Conservation (phyloP, 2,797 vertebrate species). For the Adelosebastes latens region DNA sequence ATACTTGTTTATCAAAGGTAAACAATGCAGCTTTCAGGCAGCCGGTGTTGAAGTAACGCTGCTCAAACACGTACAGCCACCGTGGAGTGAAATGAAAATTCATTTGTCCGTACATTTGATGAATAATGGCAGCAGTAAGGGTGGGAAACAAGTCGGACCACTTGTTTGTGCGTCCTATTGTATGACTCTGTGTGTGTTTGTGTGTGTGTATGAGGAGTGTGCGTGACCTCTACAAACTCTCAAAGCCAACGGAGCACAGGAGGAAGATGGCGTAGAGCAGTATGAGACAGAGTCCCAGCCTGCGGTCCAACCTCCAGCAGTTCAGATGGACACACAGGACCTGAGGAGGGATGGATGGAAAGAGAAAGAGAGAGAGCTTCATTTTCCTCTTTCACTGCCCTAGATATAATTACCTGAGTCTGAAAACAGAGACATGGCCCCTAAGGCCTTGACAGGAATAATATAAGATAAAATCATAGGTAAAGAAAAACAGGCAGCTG, state of each 20-base stretch:
- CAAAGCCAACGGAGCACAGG: constrained; percentile 83
- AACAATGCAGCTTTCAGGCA: constrained; percentile 54
- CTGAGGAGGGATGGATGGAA: constrained; percentile 51
- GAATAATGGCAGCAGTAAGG: constrained; percentile 49
- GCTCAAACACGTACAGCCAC: constrained; percentile 28
- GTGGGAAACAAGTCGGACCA: constrained; percentile 21
- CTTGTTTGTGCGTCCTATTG: constrained; percentile 2
- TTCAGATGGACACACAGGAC: constrained; percentile 86
- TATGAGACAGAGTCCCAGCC: constrained; percentile 81
- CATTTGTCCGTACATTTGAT: constrained; percentile 27
- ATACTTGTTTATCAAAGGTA: constrained; percentile 76
- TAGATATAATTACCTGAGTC: background rate
- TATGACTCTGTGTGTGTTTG: background rate
- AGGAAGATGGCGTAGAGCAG: constrained; percentile 85
- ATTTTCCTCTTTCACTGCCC: background rate
- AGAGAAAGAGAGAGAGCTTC: background rate
- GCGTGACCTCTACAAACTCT: constrained; percentile 71
- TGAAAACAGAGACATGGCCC: background rate
- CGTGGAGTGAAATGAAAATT: constrained; percentile 34
- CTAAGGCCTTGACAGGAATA: background rate
- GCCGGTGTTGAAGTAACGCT: constrained; percentile 32
- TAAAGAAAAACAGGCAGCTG: background rate
- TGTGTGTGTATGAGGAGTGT: background rate
- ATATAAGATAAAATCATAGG: background rate
- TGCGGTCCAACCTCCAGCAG: constrained; percentile 84